These are phyloP conservation scores for Gymnocheta viridis DNA, from an alignment of 2,888 invertebrate genomes.

Conservation along the genomic window DNA sequence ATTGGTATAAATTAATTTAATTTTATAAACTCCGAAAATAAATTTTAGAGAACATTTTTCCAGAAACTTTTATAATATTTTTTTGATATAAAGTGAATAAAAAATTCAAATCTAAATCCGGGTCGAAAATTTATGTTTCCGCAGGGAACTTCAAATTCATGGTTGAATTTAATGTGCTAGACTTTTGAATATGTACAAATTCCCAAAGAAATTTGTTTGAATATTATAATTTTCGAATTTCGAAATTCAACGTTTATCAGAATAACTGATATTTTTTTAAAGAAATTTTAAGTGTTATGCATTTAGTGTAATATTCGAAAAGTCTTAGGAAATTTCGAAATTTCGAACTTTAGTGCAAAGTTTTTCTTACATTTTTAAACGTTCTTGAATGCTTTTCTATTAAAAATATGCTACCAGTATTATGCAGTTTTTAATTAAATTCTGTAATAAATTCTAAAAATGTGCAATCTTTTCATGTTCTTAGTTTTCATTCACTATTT, in stretches of 20 bases:
- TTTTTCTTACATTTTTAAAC: background rate
- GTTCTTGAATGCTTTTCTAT: no score
- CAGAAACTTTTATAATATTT: no score
- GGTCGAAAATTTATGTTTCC: no score
- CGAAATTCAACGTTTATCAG: background rate
- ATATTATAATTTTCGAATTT: background rate
- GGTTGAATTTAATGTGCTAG: no score
- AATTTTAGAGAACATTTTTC: no score
- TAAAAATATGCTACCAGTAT: no score
- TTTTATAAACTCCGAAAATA: no score
- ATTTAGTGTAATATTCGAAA: background rate
- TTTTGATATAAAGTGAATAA: no score
- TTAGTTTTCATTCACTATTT: background rate
- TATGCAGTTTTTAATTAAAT: background rate
- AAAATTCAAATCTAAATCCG: no score
- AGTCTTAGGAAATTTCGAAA: background rate
- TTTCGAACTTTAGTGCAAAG: slow-evolving; percentile 12
- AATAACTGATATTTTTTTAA: background rate
- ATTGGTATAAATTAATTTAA: no score
- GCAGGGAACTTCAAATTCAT: no score
- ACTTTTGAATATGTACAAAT: no score
- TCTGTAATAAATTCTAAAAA: background rate
- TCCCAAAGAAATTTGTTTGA: background rate
- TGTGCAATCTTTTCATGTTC: background rate
- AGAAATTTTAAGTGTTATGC: background rate